phyloP scores from a whole-genome alignment of 2,888 invertebrate genomes.

The Lordiphosa andalusiaca region DNA sequence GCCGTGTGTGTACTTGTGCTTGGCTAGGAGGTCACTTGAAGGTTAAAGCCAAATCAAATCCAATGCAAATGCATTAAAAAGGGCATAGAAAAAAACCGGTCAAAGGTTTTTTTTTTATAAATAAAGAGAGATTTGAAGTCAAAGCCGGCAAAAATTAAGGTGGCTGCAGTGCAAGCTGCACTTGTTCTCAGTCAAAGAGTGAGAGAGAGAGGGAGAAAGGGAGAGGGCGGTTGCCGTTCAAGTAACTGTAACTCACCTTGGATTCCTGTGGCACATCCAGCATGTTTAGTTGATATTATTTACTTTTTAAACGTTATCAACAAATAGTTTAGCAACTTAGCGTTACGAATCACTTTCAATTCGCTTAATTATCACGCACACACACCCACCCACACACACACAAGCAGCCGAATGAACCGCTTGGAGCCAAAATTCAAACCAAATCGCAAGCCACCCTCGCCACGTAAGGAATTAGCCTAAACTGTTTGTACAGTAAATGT shows the following conservation, averaged over 20 bases:
- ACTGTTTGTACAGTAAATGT: conserved; percentile 14
- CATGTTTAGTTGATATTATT: conserved; percentile 52
- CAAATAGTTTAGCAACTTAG: conserved; percentile 5
- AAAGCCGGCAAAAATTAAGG: conserved; percentile 34
- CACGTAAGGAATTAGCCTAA: conserved; percentile 38
- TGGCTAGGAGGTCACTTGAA: conserved; percentile 65
- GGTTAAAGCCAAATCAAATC: conserved; percentile 52
- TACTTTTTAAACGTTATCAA: conserved; percentile 2
- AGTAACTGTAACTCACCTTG: conserved; percentile 65
- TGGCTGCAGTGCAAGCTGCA: conserved; percentile 35
- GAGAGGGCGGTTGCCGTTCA: background rate
- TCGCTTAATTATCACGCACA: conserved; percentile 1
- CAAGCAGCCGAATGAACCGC: conserved; percentile 2
- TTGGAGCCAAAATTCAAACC: conserved; percentile 10
- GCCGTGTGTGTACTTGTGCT: conserved; percentile 42
- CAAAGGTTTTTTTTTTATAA: conserved; percentile 28
- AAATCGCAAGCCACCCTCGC: conserved; percentile 12
- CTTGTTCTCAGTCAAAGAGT: conserved; percentile 3
- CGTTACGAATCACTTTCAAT: conserved; percentile 19
- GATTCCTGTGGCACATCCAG: conserved; percentile 77
- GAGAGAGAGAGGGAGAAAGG: background rate
- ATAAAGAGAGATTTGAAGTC: conserved; percentile 8
- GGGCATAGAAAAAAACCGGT: conserved; percentile 42
- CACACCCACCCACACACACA: conserved; percentile 1
- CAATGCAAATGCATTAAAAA: conserved; percentile 30